Evolutionary conservation across 2,888 invertebrate genomes (phyloP).

Genomic region (Emesis russula): DNA sequence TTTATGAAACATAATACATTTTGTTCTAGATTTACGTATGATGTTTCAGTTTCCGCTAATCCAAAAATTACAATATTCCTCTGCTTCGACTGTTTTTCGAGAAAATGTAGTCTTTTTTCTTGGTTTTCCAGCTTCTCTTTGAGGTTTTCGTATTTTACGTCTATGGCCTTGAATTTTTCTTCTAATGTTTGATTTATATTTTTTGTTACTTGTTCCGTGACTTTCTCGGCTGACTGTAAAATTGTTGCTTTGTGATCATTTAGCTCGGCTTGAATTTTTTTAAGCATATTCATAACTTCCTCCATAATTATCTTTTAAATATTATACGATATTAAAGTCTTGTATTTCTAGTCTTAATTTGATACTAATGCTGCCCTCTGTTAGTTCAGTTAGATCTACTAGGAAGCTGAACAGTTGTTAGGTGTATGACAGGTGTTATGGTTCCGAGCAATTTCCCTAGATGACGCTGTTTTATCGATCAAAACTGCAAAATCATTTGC

Average conservation of each 20-base stretch:
- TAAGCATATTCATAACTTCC: no score
- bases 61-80: conserved; percentile 35
- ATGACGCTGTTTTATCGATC: not conserved
- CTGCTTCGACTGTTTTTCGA: conserved; percentile 57
- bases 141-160: conserved; percentile 22
- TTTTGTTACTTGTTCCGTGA: no score
- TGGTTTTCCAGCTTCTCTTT: conserved; percentile 24
- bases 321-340: conserved; percentile 91
- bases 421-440: no score
- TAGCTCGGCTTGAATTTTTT: no score
- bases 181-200: conserved; percentile 20
- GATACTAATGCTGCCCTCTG: conserved; percentile 93
- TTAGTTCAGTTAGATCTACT: not conserved
- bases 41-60: not conserved
- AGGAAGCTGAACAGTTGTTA: not conserved
- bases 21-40: not conserved
- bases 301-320: not conserved
- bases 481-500: not conserved
- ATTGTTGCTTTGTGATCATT: no score
- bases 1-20: not conserved
- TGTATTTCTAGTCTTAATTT: conserved; percentile 94
- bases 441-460: not conserved
- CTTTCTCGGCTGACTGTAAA: not conserved
- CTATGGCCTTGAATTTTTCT: conserved; percentile 12
- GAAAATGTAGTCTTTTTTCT: conserved; percentile 15